phyloP scores from a whole-genome alignment of 2,797 vertebrate species.

The Ibycter americanus region DNA sequence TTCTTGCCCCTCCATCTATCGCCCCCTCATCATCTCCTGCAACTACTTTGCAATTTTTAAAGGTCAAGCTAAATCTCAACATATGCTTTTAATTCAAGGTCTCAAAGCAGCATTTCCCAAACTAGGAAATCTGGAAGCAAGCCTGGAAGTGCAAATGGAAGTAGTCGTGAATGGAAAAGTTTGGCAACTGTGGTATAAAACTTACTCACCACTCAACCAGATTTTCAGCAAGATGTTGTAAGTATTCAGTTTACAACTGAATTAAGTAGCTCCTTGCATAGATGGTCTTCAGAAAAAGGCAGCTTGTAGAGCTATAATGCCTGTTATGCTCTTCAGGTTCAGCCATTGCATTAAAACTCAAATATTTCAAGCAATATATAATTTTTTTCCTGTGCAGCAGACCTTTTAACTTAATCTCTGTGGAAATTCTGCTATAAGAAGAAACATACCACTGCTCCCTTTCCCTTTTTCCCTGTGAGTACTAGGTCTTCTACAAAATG shows the following conservation, averaged over 20 bases:
- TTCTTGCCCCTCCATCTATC: neutral
- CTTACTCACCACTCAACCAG: constrained; percentile 21
- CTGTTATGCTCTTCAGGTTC: neutral
- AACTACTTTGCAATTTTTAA: constrained; percentile 3
- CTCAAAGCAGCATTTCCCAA: constrained; percentile 3
- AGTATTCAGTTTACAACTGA: neutral
- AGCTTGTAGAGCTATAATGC: neutral
- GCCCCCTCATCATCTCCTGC: neutral
- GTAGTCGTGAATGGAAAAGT: constrained; percentile 34
- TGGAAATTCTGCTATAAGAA: neutral
- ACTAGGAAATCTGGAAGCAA: constrained; percentile 38
- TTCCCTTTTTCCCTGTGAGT: neutral
- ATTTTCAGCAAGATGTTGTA: constrained; percentile 18
- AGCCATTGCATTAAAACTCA: neutral
- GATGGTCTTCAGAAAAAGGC: neutral
- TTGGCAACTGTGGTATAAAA: constrained; percentile 18
- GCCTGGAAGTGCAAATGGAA: constrained; percentile 23
- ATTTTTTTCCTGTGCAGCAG: neutral
- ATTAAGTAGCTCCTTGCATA: neutral
- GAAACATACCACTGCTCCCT: neutral
- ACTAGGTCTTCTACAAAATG: neutral
- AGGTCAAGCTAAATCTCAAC: constrained; percentile 32
- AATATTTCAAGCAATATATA: neutral
- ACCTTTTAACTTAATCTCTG: neutral
- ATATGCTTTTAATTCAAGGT: constrained; percentile 22